These are phyloP conservation scores for Anguilla anguilla DNA, from an alignment of 2,797 vertebrate species.

Conservation along the genomic window DNA sequence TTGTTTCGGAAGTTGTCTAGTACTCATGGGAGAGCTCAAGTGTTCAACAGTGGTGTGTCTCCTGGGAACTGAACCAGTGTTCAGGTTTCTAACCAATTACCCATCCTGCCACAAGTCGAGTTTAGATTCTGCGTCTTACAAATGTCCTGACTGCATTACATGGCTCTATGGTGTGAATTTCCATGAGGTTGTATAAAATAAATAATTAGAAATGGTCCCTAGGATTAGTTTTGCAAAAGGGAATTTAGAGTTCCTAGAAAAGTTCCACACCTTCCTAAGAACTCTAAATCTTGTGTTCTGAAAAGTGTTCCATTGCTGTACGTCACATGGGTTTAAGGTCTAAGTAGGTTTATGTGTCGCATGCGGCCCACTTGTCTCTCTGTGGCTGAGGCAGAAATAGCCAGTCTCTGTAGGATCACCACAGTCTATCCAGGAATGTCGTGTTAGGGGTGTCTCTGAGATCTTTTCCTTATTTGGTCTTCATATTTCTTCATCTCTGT, in stretches of 20 bases:
- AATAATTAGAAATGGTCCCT: neutral
- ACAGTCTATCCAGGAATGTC: neutral
- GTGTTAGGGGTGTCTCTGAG: neutral
- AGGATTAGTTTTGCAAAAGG: neutral
- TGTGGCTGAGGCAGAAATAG: neutral
- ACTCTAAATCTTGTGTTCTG: neutral
- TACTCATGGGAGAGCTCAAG: neutral
- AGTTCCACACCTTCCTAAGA: neutral
- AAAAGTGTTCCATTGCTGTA: neutral
- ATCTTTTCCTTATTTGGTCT: conserved; percentile 15
- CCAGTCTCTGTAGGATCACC: neutral
- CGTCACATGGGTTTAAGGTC: neutral
- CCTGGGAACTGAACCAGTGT: neutral
- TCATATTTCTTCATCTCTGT: conserved; percentile 2
- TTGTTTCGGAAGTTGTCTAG: neutral
- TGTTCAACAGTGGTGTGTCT: neutral
- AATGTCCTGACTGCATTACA: neutral
- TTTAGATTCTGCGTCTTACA: neutral
- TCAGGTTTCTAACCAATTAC: neutral
- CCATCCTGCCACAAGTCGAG: too few relatives aligned
- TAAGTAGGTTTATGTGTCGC: neutral
- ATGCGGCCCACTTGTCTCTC: neutral
- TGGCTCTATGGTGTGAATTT: neutral
- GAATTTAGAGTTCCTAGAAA: neutral
- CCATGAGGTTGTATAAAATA: neutral